Conservation (phyloP, 92 coral and sea anemone species). For the Phymanthus crucifer region DNA sequence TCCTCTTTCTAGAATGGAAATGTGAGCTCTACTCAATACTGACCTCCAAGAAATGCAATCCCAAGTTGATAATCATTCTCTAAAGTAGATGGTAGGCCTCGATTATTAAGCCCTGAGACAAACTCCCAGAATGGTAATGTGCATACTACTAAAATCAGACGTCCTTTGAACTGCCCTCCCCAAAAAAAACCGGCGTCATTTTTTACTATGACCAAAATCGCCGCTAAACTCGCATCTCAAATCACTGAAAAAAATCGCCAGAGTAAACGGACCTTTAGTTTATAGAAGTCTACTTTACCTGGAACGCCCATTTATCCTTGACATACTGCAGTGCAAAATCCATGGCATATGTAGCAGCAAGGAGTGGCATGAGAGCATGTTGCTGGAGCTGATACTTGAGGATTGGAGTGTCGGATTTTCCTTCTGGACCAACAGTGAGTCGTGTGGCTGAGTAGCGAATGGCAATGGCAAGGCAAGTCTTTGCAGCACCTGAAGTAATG, state of each 20-base stretch:
- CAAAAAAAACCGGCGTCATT: too few relatives aligned
- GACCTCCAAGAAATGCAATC: too few relatives aligned
- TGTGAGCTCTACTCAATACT: background rate
- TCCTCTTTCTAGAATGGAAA: conserved; percentile 52
- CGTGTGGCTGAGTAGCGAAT: conserved; percentile 88
- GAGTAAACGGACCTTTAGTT: too few relatives aligned
- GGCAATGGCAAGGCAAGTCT: conserved; percentile 79
- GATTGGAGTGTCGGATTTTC: conserved; percentile 86
- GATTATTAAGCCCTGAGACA: too few relatives aligned
- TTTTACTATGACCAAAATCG: too few relatives aligned
- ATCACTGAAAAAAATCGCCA: too few relatives aligned
- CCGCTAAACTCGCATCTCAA: too few relatives aligned
- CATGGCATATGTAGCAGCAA: conserved; percentile 80
- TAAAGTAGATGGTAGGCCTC: too few relatives aligned
- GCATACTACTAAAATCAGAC: too few relatives aligned
- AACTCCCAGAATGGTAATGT: too few relatives aligned
- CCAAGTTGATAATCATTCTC: too few relatives aligned
- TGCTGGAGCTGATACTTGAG: conserved; percentile 83
- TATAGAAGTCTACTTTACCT: conserved; percentile 41
- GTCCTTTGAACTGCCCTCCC: too few relatives aligned
- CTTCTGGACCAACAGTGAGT: conserved; percentile 88
- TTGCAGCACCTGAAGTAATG: conserved; percentile 59
- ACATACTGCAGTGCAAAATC: conserved; percentile 79
- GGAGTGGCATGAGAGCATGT: conserved; percentile 76
- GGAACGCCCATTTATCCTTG: conserved; percentile 88